These are phyloP conservation scores for Andrena dorsata DNA, from an alignment of 2,888 invertebrate species.

Conservation along the genomic window DNA sequence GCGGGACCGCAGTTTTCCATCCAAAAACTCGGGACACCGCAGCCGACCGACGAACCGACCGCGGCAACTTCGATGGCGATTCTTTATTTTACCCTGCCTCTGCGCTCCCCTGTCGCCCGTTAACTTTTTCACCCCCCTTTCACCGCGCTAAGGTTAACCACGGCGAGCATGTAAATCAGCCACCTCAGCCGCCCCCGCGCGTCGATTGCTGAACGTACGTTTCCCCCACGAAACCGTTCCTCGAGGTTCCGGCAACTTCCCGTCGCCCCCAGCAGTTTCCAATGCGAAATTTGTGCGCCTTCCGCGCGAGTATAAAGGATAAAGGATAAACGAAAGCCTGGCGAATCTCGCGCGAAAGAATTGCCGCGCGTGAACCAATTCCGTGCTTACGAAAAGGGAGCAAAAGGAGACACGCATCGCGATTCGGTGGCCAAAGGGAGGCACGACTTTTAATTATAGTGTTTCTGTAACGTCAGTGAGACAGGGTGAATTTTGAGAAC, in stretches of 20 bases:
- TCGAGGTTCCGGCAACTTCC: not conserved
- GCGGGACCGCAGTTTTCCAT: constrained; percentile 53
- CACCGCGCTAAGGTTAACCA: constrained; percentile 32
- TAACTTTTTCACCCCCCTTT: constrained; percentile 37
- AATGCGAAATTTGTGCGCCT: not conserved
- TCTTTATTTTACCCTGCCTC: constrained; percentile 45
- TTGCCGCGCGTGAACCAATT: too few relatives aligned
- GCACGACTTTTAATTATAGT: too few relatives aligned
- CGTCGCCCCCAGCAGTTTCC: not conserved
- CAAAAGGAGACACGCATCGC: too few relatives aligned
- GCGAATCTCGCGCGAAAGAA: not conserved
- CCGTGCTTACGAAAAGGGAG: too few relatives aligned
- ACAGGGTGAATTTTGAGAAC: too few relatives aligned
- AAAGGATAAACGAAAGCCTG: too few relatives aligned
- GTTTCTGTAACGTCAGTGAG: too few relatives aligned
- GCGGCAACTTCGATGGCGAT: constrained; percentile 47
- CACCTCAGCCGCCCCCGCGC: not conserved
- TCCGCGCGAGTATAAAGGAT: too few relatives aligned
- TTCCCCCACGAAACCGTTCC: not conserved
- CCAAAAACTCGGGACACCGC: constrained; percentile 53
- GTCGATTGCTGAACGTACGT: constrained; percentile 1
- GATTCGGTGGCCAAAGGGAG: too few relatives aligned
- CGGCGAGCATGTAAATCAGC: constrained; percentile 23
- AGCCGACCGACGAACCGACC: constrained; percentile 30
- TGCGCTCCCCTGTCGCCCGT: not conserved